Conservation (phyloP, 2,113 vertebrate species). For the Pimephales promelas region DNA sequence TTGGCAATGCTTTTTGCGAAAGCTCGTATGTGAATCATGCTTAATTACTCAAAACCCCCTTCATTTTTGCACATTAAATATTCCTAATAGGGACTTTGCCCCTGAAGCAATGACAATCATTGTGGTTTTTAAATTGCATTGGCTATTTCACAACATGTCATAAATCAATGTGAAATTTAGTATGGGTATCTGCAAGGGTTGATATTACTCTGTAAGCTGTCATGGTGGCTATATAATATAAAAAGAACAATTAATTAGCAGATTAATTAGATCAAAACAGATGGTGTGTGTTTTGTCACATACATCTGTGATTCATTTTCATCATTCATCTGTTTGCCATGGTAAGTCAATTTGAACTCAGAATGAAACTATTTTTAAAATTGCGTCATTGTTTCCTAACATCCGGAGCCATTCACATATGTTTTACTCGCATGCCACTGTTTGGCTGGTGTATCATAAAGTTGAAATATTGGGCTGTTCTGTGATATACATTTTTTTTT, state of each 20-base stretch:
- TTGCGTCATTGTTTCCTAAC: background rate
- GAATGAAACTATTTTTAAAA: background rate
- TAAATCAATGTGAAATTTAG: background rate
- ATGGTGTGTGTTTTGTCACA: background rate
- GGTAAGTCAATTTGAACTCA: background rate
- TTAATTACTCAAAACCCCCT: slow-evolving; percentile 32
- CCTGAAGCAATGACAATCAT: background rate
- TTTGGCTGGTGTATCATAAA: background rate
- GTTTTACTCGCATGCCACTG: background rate
- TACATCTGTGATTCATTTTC: background rate
- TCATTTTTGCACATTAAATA: background rate
- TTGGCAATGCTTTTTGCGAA: slow-evolving; percentile 4
- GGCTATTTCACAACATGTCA: background rate
- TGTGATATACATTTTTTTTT: background rate
- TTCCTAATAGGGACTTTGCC: slow-evolving; percentile 35
- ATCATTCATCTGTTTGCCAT: background rate
- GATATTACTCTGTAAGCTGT: background rate
- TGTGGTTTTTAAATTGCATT: background rate
- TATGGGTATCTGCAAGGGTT: background rate
- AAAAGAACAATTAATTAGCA: background rate
- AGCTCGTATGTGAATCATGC: slow-evolving; percentile 21
- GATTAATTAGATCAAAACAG: background rate
- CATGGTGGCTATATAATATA: background rate
- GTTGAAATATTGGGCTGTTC: background rate
- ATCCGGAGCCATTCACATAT: background rate